These are phyloP conservation scores for Crematogaster levior DNA, from an alignment of 2,888 invertebrate species.

Conservation along the genomic window DNA sequence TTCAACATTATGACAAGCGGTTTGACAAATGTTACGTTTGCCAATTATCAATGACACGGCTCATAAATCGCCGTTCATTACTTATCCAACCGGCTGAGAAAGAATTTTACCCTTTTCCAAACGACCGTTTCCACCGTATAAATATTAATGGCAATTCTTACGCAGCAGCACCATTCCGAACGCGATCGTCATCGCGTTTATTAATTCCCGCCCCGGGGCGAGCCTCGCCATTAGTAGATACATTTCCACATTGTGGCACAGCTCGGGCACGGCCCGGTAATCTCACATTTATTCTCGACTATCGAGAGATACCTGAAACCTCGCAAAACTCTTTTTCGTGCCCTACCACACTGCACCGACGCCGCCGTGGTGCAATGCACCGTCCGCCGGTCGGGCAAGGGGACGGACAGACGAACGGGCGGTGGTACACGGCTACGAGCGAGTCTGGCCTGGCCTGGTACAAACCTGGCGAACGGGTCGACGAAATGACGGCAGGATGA, in stretches of 20 bases:
- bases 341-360: conserved; percentile 52
- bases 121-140: conserved; percentile 27
- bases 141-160: conserved; percentile 48
- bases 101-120: conserved; percentile 27
- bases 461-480: conserved; percentile 61
- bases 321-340: conserved; percentile 62
- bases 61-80: conserved; percentile 31
- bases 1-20: not conserved
- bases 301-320: conserved; percentile 61
- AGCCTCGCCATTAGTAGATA: conserved; percentile 13
- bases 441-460: conserved; percentile 28
- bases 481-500: conserved; percentile 55
- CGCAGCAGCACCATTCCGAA: conserved; percentile 18
- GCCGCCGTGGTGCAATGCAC: conserved; percentile 65
- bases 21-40: conserved; percentile 23
- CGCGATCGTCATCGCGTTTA: conserved; percentile 41
- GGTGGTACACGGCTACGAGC: conserved; percentile 48
- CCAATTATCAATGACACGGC: conserved; percentile 21
- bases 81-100: conserved; percentile 12
- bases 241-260: conserved; percentile 24
- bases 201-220: conserved; percentile 36
- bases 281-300: conserved; percentile 51
- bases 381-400: conserved; percentile 50
- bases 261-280: conserved; percentile 10
- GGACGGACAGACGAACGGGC: conserved; percentile 52